Evolutionary conservation across 2,113 vertebrate genomes (phyloP).

Genomic region (Canis aureus): DNA sequence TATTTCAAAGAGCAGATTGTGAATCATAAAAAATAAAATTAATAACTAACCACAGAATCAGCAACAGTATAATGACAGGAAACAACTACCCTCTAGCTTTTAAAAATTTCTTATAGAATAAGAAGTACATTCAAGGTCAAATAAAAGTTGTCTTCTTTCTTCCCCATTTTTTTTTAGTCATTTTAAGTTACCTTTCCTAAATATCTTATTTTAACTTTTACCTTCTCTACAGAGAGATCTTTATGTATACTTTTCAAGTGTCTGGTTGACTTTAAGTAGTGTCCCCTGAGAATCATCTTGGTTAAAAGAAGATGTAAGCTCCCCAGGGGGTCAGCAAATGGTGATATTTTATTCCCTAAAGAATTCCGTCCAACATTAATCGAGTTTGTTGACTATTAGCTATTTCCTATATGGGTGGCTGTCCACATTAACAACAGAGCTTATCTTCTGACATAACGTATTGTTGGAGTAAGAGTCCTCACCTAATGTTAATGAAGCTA

Average conservation of each 20-base stretch:
- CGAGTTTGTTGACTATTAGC: not conserved
- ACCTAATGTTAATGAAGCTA: conserved; percentile 27
- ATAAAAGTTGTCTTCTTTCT: conserved; percentile 87
- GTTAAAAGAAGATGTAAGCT: conserved; percentile 65
- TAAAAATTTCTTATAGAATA: conserved; percentile 87
- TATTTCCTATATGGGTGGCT: conserved; percentile 52
- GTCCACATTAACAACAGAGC: conserved; percentile 47
- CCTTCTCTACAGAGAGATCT: not conserved
- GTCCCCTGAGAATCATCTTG: conserved; percentile 64
- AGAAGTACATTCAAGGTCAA: conserved; percentile 91
- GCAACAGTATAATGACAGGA: conserved; percentile 93
- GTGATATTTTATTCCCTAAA: conserved; percentile 55
- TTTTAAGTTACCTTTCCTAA: conserved; percentile 70
- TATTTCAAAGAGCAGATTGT: conserved; percentile 97
- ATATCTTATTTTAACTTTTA: conserved; percentile 55
- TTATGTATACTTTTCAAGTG: conserved; percentile 27
- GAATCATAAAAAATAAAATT: conserved; percentile 98
- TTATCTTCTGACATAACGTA: not conserved
- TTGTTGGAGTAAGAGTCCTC: conserved; percentile 37
- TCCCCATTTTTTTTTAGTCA: conserved; percentile 45
- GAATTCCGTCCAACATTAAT: conserved; percentile 53
- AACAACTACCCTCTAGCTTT: conserved; percentile 91
- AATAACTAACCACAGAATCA: conserved; percentile 94
- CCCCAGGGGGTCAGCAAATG: conserved; percentile 49
- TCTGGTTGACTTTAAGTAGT: conserved; percentile 67